Conservation (phyloP, 1,140 invertebrate genomes). For the Bradysia coprophila region DNA sequence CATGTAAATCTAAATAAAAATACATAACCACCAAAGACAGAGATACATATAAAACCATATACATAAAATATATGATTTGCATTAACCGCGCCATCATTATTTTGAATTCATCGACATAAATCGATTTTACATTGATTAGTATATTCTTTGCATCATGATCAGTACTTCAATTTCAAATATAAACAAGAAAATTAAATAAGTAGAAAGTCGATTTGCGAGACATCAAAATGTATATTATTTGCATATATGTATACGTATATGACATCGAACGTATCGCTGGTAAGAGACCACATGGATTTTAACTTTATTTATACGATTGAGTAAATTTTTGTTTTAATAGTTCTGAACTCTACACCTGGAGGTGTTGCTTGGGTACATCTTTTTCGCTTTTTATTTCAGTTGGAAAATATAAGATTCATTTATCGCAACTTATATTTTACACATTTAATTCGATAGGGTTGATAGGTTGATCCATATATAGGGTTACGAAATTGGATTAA, state of each 20-base stretch:
- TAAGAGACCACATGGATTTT: neutral
- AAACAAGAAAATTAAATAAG: neutral
- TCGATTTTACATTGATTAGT: neutral
- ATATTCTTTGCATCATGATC: neutral
- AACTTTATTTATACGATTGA: no score
- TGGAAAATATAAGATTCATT: no score
- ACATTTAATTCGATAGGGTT: no score
- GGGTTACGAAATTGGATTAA: no score
- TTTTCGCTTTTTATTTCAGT: no score
- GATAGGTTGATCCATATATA: no score
- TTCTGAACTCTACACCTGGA: no score
- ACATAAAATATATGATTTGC: neutral
- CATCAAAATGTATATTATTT: neutral
- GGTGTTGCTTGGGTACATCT: no score
- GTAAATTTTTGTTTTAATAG: no score
- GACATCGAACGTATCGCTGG: no score
- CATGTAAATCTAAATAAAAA: no score
- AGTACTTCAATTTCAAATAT: neutral
- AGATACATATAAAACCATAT: neutral
- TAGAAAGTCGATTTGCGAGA: neutral
- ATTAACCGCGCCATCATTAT: neutral
- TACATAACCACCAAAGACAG: neutral
- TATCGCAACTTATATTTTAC: no score
- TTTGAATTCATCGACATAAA: neutral
- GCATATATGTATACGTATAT: neutral